These are phyloP conservation scores for Hemistola chrysoprasaria DNA, from an alignment of 2,888 invertebrate species.

Conservation along the genomic window DNA sequence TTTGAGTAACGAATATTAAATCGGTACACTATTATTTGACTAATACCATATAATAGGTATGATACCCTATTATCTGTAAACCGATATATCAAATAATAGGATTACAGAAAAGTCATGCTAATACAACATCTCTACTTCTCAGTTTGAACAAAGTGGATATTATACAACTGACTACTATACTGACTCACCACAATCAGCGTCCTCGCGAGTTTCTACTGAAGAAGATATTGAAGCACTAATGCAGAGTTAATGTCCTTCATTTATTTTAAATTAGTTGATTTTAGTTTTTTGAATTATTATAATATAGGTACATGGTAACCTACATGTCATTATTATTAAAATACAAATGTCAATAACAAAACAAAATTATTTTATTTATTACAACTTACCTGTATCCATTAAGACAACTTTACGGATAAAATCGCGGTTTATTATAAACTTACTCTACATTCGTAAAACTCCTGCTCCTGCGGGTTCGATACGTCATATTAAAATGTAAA, in stretches of 20 bases:
- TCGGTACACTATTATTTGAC: no score
- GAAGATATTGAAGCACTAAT: constrained; percentile 22
- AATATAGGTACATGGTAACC: no score
- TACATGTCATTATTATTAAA: constrained; percentile 14
- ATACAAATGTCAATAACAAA: constrained; percentile 15
- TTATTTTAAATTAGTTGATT: constrained; percentile 20
- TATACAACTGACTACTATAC: constrained; percentile 22
- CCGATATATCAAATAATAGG: no score
- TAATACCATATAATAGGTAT: no score
- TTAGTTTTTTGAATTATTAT: no score
- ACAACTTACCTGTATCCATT: no score
- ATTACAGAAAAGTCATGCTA: no score
- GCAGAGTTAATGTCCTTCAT: constrained; percentile 17
- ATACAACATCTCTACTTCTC: constrained; percentile 9
- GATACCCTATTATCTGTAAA: no score
- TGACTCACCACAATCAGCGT: constrained; percentile 23
- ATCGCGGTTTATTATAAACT: constrained; percentile 8
- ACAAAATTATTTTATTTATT: constrained; percentile 6
- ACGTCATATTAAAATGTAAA: constrained; percentile 5
- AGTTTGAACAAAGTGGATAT: constrained; percentile 17
- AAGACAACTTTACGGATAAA: constrained; percentile 6
- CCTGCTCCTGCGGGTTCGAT: no score
- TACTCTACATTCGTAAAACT: no score
- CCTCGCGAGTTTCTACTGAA: constrained; percentile 18
- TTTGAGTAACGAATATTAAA: no score